A percentile compares a stretch with the other conserved stretches of the same genome.
Evolutionary conservation across 2,113 vertebrate species (phyloP).

Genomic region (Daboia siamensis): DNA sequence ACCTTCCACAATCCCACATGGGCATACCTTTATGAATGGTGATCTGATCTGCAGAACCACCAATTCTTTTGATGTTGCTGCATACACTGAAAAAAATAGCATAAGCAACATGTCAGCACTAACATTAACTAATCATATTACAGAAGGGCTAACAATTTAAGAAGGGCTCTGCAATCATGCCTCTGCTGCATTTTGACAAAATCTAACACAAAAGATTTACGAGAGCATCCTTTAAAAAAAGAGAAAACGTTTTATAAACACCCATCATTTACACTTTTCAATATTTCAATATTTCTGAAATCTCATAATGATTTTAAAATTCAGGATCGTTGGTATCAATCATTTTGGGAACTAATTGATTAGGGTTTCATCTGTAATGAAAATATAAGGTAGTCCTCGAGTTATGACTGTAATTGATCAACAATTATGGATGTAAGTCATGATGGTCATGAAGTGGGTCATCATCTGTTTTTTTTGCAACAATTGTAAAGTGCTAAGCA

Average conservation of each 20-base stretch:
- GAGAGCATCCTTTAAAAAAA: background rate
- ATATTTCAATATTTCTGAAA: background rate
- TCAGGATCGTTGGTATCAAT: background rate
- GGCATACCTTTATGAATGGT: slow-evolving; percentile 85
- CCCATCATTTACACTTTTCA: background rate
- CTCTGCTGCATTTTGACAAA: background rate
- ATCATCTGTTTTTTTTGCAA: background rate
- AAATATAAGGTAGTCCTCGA: background rate
- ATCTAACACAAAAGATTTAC: background rate
- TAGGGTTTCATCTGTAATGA: background rate
- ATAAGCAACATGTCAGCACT: slow-evolving; percentile 6
- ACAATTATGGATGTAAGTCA: background rate
- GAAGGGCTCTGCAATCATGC: background rate
- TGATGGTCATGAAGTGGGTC: background rate
- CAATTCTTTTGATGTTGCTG: slow-evolving; percentile 76
- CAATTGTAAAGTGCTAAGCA: background rate
- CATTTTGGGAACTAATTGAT: background rate
- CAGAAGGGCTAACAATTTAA: background rate
- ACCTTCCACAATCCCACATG: background rate
- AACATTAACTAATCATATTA: background rate
- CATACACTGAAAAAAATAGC: slow-evolving; percentile 79
- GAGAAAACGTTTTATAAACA: background rate
- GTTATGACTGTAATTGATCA: background rate
- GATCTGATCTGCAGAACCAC: slow-evolving; percentile 90
- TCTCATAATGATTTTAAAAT: background rate